Base-by-base conservation (phyloP, 2,888 invertebrate species). In the Myathropa florea region DNA sequence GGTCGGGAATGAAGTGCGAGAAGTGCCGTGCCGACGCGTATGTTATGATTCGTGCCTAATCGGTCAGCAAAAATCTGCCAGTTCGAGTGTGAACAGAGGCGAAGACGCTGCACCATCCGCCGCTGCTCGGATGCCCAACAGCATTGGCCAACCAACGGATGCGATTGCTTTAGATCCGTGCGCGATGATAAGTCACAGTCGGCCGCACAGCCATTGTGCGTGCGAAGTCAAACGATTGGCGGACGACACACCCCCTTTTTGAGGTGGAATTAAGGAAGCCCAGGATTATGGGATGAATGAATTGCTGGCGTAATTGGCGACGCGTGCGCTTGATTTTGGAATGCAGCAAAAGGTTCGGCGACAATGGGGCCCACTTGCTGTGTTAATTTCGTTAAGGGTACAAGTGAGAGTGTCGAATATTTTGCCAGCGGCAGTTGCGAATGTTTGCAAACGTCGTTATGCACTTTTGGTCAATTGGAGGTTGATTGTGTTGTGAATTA, bases 21-120 rank as follows among this genome's bases (percentile, higher is more conserved):
- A 59, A 61, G 23, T 30, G 36, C 72, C 59, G 30, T 70, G 64
- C 72, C 64, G 23, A 71, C 86, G 64, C 80, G 82, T 86, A 79
- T 86, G 86, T 86, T 86, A 86, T 86, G 86, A 86, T 86, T 86
- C 86, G 78, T 86, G 86, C 70, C 83, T 86, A 86, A 86, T 86
- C 86, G 86, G 86, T 86, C 86, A 86, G 78, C 78, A 86, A 86
- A 86, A 79, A 83, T 83, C 46, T 79, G 71, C 86, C 75, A 78
- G 70, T 71, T 86, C 55, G 63, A 83, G 78, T 83, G 86, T 78
- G 53, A 86, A 83, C 46, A 60, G 65, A 78, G 86, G 82, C 86
- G 75, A 75, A 83, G 75, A 82, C 77, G 67, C 68, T 46, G 18
- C 46, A 46, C 18, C 46, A 46, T 33, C 12, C 33, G 33, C 33